These are phyloP conservation scores for Ormyrus labotus DNA, from an alignment of 2,888 invertebrate genomes.

Conservation along the genomic window DNA sequence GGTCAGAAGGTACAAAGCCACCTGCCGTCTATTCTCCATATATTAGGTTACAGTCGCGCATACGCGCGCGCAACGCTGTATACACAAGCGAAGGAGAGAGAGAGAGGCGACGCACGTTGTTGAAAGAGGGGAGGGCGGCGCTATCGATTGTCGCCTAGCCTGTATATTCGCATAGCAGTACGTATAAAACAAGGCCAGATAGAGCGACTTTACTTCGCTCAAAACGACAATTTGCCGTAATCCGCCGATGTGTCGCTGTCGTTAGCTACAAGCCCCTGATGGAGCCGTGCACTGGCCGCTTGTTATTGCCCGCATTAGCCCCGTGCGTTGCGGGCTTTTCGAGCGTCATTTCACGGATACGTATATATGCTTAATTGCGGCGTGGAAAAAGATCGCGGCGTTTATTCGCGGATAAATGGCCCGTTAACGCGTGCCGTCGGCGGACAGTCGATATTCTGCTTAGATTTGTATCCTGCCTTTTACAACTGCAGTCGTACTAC, in stretches of 20 bases:
- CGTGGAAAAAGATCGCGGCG: too few relatives aligned
- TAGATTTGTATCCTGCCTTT: too few relatives aligned
- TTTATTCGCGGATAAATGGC: too few relatives aligned
- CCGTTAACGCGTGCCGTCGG: too few relatives aligned
- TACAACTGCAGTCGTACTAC: too few relatives aligned
- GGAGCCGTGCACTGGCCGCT: background rate
- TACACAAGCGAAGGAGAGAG: background rate
- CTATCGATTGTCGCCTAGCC: conserved; percentile 25
- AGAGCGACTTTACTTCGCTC: conserved; percentile 2
- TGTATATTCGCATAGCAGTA: background rate
- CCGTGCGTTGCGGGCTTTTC: background rate
- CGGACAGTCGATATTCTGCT: too few relatives aligned
- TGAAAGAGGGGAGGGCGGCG: background rate
- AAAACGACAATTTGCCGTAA: conserved; percentile 7
- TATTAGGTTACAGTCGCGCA: conserved; percentile 44
- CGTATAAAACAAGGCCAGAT: background rate
- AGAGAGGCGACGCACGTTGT: conserved; percentile 9
- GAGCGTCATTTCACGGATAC: too few relatives aligned
- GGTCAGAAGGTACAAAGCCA: conserved; percentile 49
- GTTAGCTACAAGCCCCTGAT: background rate
- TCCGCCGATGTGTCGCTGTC: background rate
- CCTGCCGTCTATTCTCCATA: conserved; percentile 37
- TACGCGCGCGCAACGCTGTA: background rate
- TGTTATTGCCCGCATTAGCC: background rate
- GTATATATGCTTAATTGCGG: too few relatives aligned